Conservation (phyloP, 2,888 invertebrate species). For the Nemapogon koenigi region DNA sequence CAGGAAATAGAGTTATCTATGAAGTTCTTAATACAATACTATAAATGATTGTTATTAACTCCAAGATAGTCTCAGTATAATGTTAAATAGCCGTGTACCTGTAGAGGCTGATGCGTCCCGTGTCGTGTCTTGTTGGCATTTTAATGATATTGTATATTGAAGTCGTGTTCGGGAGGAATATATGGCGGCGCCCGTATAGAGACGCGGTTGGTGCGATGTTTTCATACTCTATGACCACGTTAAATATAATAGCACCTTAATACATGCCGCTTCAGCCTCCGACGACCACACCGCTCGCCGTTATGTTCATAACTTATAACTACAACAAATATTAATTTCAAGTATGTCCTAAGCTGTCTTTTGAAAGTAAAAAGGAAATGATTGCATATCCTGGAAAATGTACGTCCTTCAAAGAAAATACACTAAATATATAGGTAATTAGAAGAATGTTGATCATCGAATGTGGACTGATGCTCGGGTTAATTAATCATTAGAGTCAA, state of each 20-base stretch:
- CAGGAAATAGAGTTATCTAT: too few species aligned
- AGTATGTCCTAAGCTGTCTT: too few species aligned
- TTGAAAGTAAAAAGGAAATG: too few species aligned
- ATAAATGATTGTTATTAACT: conserved; percentile 11
- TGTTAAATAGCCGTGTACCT: too few species aligned
- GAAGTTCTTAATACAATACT: too few species aligned
- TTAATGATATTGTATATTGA: conserved; percentile 9
- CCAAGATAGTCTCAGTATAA: conserved; percentile 8
- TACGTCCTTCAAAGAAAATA: not conserved
- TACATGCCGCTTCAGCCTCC: not conserved
- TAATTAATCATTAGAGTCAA: not conserved
- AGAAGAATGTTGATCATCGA: too few species aligned
- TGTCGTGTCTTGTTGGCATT: conserved; percentile 9
- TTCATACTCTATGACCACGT: conserved; percentile 5
- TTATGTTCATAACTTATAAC: conserved; percentile 1
- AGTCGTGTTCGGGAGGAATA: conserved; percentile 11
- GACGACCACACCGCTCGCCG: conserved; percentile 5
- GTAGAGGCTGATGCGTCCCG: conserved; percentile 6
- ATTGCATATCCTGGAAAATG: not conserved
- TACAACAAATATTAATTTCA: conserved; percentile 7
- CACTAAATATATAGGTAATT: too few species aligned
- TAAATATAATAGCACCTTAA: conserved; percentile 9
- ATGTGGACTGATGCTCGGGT: too few species aligned
- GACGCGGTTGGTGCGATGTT: conserved; percentile 6
- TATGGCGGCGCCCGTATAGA: conserved; percentile 7